Conservation (phyloP, 1,140 invertebrate genomes). For the Tetragonula clypearis region DNA sequence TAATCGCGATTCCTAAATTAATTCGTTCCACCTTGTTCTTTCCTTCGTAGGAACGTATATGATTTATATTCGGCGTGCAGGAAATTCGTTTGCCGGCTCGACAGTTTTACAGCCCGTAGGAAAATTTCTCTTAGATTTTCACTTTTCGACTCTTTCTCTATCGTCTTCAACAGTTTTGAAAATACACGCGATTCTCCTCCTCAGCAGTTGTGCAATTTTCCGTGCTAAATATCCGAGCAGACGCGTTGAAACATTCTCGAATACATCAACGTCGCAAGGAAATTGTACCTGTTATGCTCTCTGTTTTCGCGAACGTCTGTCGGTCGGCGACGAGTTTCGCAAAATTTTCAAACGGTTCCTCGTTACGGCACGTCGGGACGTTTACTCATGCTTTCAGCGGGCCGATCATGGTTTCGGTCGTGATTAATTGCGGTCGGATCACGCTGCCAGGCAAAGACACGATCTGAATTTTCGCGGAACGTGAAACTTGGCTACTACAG, state of each 20-base stretch:
- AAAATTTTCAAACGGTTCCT: not conserved
- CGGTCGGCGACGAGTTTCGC: not conserved
- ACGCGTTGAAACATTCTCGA: not conserved
- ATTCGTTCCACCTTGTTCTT: not conserved
- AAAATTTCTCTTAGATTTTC: constrained; percentile 1
- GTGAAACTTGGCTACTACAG: constrained; percentile 15
- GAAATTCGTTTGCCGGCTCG: not conserved
- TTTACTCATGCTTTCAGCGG: constrained; percentile 35
- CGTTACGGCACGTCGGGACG: constrained; percentile 8
- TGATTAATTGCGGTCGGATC: constrained; percentile 18
- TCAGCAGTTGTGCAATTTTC: not conserved
- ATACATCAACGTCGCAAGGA: not conserved
- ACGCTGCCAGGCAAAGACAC: constrained; percentile 7
- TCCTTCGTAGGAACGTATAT: not conserved
- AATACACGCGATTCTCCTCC: not conserved
- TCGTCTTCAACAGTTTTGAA: not conserved
- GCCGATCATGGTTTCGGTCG: not conserved
- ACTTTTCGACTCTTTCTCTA: not conserved
- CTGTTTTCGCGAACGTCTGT: not conserved
- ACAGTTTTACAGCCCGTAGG: not conserved
- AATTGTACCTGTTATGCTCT: not conserved
- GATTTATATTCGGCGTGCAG: not conserved
- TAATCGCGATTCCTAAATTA: constrained; percentile 8
- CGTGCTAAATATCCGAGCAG: not conserved
- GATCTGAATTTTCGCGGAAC: constrained; percentile 51